A percentile compares a stretch with the other conserved stretches of the same genome.
These are phyloP conservation scores for Martes martes DNA, from an alignment of 2,113 vertebrate genomes.

Conservation along the genomic window DNA sequence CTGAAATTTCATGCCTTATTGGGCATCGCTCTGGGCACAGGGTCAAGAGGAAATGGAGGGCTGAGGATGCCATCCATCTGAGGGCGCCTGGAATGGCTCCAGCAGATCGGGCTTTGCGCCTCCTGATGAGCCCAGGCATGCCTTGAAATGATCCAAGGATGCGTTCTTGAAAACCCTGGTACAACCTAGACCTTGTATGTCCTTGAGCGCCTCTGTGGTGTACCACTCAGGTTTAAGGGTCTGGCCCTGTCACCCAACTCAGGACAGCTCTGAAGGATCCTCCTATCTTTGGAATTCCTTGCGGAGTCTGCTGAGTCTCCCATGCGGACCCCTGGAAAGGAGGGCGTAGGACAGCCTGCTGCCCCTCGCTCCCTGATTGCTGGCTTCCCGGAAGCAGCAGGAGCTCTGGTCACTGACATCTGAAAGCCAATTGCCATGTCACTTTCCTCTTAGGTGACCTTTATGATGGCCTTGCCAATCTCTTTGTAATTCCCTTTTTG, in stretches of 20 bases:
- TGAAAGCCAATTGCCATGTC: background rate
- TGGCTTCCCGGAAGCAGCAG: background rate
- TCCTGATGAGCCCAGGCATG: background rate
- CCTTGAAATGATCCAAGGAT: background rate
- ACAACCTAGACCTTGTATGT: no score
- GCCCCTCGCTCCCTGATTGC: background rate
- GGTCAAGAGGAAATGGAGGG: background rate
- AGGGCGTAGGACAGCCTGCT: fast-evolving
- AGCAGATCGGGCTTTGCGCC: background rate
- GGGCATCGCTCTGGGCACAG: background rate
- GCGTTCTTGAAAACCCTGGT: background rate
- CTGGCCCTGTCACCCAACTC: background rate
- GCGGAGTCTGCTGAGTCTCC: background rate
- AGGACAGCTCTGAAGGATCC: background rate
- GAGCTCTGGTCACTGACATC: background rate
- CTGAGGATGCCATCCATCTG: background rate
- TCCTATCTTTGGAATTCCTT: background rate
- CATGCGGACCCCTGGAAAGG: background rate
- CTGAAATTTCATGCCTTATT: background rate
- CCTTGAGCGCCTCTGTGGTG: fast-evolving
- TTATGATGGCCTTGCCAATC: background rate
- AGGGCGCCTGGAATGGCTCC: background rate
- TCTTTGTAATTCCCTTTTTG: background rate
- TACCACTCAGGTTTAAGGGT: background rate
- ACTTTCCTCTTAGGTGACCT: background rate